Evolutionary conservation across 2,113 vertebrate genomes (phyloP).

Genomic region (Mus spicilegus): DNA sequence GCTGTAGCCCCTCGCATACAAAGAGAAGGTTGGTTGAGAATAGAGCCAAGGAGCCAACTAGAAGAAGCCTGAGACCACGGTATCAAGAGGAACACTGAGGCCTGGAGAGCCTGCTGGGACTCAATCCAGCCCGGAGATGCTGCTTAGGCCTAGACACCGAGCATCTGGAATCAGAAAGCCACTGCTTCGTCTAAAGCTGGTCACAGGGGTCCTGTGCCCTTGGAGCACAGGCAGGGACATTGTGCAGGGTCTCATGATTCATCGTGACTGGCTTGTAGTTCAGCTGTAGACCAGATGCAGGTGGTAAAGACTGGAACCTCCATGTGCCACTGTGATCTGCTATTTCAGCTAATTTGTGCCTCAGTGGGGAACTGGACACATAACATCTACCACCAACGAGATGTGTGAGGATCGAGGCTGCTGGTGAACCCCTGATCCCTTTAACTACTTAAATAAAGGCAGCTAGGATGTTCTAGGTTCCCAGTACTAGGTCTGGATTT

Average conservation of each 20-base stretch:
- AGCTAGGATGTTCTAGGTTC: not conserved
- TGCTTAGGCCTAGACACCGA: not conserved
- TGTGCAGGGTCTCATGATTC: not conserved
- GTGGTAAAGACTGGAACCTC: not conserved
- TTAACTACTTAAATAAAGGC: not conserved
- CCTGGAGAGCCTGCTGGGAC: rapidly evolving
- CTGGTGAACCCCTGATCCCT: not conserved
- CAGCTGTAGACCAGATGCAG: not conserved
- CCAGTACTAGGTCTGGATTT: not conserved
- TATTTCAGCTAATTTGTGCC: too few relatives aligned
- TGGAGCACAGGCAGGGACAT: not conserved
- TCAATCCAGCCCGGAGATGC: not conserved
- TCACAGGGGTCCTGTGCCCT: not conserved
- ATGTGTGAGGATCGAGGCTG: not conserved
- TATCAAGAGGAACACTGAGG: not conserved
- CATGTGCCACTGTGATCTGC: not conserved
- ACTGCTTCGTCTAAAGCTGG: not conserved
- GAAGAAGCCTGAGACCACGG: not conserved
- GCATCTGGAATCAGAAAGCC: not conserved
- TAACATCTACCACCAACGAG: not conserved
- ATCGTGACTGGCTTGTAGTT: not conserved
- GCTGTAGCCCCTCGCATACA: not conserved
- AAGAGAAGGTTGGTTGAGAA: not conserved
- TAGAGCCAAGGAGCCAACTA: not conserved
- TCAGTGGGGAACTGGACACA: not conserved